Evolutionary conservation across 2,888 invertebrate species (phyloP).

Genomic region (Agrochola macilenta): DNA sequence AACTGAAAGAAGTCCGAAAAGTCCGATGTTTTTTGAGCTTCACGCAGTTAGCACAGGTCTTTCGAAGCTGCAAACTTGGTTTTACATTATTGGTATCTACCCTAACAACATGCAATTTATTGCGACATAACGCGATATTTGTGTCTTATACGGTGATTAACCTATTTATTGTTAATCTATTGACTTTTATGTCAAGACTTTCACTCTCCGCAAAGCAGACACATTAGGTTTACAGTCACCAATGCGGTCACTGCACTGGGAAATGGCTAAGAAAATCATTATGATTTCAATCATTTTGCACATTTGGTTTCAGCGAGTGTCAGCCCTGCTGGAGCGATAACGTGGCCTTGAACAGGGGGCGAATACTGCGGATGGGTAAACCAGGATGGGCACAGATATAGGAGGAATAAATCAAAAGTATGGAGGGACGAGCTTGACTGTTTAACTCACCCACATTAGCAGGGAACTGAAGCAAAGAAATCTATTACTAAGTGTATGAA

Average conservation of each 20-base stretch:
- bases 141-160: too few relatives aligned
- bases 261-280: neutral
- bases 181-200: neutral
- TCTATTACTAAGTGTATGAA: neutral
- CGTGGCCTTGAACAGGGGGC: constrained; percentile 47
- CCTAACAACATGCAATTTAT: too few relatives aligned
- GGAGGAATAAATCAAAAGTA: constrained; percentile 21
- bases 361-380: constrained; percentile 22
- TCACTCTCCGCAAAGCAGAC: neutral
- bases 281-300: neutral
- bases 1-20: too few relatives aligned
- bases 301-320: neutral
- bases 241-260: too few relatives aligned
- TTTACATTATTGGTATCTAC: too few relatives aligned
- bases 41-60: too few relatives aligned
- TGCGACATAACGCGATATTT: too few relatives aligned
- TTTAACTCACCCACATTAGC: neutral
- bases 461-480: neutral
- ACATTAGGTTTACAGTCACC: neutral
- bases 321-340: constrained; percentile 38
- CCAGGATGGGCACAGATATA: constrained; percentile 25
- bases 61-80: too few relatives aligned
- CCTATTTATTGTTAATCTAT: too few relatives aligned
- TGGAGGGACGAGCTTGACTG: neutral
- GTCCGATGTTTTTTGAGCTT: too few relatives aligned